Evolutionary conservation across 2,113 vertebrate species (phyloP).

Genomic region (Prietella phreatophila): DNA sequence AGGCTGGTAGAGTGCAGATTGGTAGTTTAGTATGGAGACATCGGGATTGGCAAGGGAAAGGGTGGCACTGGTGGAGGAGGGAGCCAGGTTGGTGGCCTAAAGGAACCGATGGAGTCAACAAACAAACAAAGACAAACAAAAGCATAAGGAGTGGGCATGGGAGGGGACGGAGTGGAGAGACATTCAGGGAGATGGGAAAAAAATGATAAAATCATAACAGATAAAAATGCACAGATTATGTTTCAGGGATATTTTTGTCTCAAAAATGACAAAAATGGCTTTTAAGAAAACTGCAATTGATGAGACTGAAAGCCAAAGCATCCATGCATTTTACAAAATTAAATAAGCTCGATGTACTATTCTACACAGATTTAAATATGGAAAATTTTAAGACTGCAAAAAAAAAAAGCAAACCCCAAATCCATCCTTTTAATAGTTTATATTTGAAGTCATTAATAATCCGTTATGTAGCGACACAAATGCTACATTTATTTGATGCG

Average conservation of each 20-base stretch:
- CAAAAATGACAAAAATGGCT: not conserved
- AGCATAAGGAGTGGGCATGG: conserved; percentile 61
- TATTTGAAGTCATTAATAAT: not conserved
- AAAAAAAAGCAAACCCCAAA: not conserved
- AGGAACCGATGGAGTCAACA: conserved; percentile 81
- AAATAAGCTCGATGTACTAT: not conserved
- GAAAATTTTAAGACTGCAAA: not conserved
- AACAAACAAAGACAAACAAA: conserved; percentile 54
- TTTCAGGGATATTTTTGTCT: not conserved
- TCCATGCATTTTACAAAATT: not conserved
- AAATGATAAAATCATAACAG: conserved; percentile 33
- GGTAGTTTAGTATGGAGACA: conserved; percentile 98
- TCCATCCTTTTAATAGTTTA: not conserved
- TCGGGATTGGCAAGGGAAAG: conserved; percentile 94
- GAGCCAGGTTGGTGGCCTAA: conserved; percentile 91
- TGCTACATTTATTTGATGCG: conserved; percentile 9
- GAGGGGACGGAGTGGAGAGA: conserved; percentile 64
- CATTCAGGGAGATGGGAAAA: conserved; percentile 53
- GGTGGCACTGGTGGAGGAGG: conserved; percentile 96
- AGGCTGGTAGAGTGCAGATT: conserved; percentile 97
- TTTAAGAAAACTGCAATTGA: not conserved
- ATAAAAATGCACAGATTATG: not conserved
- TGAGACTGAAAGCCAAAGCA: not conserved
- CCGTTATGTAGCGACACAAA: not conserved
- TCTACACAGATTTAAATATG: not conserved